Evolutionary conservation across 2,888 invertebrate species (phyloP), one percentile per base, ranked within the genome.

Genomic region (Platypus cylindrus): DNA sequence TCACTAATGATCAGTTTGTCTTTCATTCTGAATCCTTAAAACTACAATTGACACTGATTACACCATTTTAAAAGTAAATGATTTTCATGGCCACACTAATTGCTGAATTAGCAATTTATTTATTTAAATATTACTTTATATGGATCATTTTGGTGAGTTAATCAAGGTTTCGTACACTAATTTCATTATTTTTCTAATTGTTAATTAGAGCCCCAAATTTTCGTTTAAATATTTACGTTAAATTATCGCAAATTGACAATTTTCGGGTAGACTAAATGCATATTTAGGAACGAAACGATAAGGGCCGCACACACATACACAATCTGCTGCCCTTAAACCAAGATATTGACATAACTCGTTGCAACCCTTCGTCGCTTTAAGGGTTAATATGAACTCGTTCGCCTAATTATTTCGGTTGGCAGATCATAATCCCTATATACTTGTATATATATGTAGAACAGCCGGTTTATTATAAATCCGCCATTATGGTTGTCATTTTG

Each of bases 371-470:
- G 53, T 48, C 49, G 53, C 54, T 54, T 52, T 54, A 59, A 56
- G 59, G 60, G 60, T 60, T 60, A 60, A 61, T 61, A 61, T 59
- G 59, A 52, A 61, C 60, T 60, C 58, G 56, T 59, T 60, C 56
- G 55, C 56, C 60, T 62, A 61, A 62, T 61, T 62, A 60, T 61
- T 58, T 61, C 61, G 60, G 60, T 60, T 55, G 60, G 58, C 53
- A 59, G 60, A 60, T 61, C 59, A 61, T 62, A 62, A 61, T 62
- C 62, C 59, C 58, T 53, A 55, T 56, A 56, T 59, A 60, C 60
- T n/a, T n/a, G n/a, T n/a, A n/a, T n/a, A n/a, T n/a, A n/a, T n/a
- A n/a, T n/a, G n/a, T n/a, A n/a, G n/a, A 62, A 62, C 60, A 59
- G 59, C 60, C 59, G 60, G 58, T 57, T 60, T 58, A 54, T 51